Base-by-base conservation (phyloP, 2,888 invertebrate species). In the Oscheius sp. region DNA sequence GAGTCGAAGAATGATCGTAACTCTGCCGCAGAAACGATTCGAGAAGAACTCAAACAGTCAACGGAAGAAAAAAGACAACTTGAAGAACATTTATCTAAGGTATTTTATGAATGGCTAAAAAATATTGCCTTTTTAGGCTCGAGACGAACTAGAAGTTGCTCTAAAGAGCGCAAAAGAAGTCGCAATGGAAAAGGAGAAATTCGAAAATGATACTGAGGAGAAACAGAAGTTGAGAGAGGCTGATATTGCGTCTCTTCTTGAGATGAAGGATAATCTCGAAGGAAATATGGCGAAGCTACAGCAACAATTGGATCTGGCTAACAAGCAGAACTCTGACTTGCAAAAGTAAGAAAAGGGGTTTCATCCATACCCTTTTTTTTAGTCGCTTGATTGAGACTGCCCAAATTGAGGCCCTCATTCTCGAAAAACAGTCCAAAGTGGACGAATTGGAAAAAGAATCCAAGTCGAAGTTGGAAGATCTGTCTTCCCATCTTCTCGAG, bases 181-280 rank as follows among this genome's bases (percentile, higher is more conserved):
- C 10, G 21, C 13, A 21, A 10, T 21, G n/a, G 55, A 55, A 9
- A 55, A 32, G 21, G 55, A 55, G 7, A 3, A 7, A 42, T 7
- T 42, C 21, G 21, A 21, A 21, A 21, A 21, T 0, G 21, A 21
- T 21, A 21, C 21, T 42, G 42, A 42, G 42, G 42, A 42, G 42
- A 42, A 7, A 42, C 35, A 60, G 60, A 60, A 60, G 35, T 9
- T n/a, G 2, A 7, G 13, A 3, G 35, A 60, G 13, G 60, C 9
- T 7, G 10, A 33, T 33, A 35, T 65, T 10, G 10, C 51, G 11
- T 10, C 32, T 1, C 50, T 60, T 11, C 4, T 2, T 5, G 60
- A 65, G 50, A 65, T 47, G 51, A 65, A 65, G 10, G 32, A 48
- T 32, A 2, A 10, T n/a, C 37, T 65, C 9, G 65, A 65, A 48